phyloP scores from a whole-genome alignment of 1,140 invertebrate genomes.

The Araneus ventricosus region DNA sequence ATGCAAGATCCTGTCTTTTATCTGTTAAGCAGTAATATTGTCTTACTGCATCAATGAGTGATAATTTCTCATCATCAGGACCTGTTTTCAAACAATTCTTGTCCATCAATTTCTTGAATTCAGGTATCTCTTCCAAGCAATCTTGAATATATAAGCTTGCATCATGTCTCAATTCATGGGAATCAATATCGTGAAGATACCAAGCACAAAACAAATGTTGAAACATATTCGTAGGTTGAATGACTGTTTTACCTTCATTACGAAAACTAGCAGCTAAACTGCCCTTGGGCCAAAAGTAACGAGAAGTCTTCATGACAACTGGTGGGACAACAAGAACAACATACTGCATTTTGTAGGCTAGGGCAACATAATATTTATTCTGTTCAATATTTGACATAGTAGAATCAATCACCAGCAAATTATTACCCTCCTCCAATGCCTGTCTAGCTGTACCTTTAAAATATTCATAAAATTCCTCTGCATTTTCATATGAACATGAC shows the following conservation, averaged over 20 bases:
- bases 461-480: conserved; percentile 28
- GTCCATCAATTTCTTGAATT: background rate
- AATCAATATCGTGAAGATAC: conserved; percentile 61
- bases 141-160: conserved; percentile 42
- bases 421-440: conserved; percentile 18
- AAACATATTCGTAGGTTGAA: conserved; percentile 37
- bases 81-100: background rate
- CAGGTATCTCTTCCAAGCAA: conserved; percentile 21
- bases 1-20: conserved; percentile 54
- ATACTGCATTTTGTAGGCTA: conserved; percentile 61
- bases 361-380: background rate
- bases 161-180: conserved; percentile 26
- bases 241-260: background rate
- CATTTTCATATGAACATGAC: background rate
- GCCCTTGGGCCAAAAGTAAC: background rate
- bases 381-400: background rate
- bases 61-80: background rate
- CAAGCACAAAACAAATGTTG: conserved; percentile 62
- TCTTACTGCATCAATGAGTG: background rate
- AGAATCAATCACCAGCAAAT: conserved; percentile 33
- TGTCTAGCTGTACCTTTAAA: background rate
- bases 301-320: background rate
- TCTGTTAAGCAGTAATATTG: conserved; percentile 14
- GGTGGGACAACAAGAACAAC: conserved; percentile 39
- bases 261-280: conserved; percentile 18